phyloP scores from a whole-genome alignment of 2,113 vertebrate genomes.

The Myiozetetes cayanensis region DNA sequence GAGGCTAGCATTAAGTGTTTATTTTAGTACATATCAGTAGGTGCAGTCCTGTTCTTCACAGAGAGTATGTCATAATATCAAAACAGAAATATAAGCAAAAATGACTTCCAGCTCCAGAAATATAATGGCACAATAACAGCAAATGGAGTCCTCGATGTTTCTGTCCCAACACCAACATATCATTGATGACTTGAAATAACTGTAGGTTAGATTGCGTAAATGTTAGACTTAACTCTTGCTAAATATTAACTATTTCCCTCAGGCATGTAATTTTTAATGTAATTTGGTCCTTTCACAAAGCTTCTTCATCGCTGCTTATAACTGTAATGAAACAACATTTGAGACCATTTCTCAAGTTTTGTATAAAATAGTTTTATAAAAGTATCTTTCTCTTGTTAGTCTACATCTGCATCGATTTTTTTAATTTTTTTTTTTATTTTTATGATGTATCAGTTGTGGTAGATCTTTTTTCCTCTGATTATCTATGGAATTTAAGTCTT shows the following conservation, averaged over 20 bases:
- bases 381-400: neutral
- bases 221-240: neutral
- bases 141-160: neutral
- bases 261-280: neutral
- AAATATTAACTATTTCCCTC: neutral
- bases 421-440: neutral
- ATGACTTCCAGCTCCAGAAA: neutral
- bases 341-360: neutral
- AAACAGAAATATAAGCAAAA: neutral
- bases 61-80: neutral
- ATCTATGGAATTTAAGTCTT: neutral
- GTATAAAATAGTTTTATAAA: neutral
- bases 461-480: neutral
- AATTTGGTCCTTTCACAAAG: neutral
- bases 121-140: neutral
- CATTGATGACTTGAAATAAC: neutral
- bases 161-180: neutral
- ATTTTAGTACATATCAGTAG: neutral
- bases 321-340: neutral
- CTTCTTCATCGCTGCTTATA: neutral
- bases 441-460: neutral
- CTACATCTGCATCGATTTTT: neutral
- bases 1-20: neutral
- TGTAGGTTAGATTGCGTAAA: neutral
- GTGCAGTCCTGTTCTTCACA: neutral